A percentile compares a stretch with the other conserved stretches of the same genome.
Evolutionary conservation across 2,797 vertebrate species (phyloP).

Genomic region (Atherinosoma microstoma): DNA sequence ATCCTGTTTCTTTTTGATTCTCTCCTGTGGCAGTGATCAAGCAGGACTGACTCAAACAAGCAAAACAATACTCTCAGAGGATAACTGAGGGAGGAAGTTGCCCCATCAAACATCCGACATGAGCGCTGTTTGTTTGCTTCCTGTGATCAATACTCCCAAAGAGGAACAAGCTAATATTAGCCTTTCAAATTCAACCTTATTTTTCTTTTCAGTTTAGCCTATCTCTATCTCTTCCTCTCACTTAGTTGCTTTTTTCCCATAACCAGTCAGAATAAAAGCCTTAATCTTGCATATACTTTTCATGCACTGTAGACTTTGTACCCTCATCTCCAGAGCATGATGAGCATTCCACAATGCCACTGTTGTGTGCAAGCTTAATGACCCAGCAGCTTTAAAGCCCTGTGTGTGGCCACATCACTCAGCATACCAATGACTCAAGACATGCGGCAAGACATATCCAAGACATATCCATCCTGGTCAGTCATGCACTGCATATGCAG

Average conservation of each 20-base stretch:
- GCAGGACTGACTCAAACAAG: conserved; percentile 19
- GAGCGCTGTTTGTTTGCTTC: conserved; percentile 50
- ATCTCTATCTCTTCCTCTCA: neutral
- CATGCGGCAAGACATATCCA: conserved; percentile 21
- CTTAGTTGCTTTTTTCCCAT: neutral
- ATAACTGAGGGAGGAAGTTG: conserved; percentile 34
- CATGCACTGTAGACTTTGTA: conserved; percentile 18
- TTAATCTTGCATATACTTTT: conserved; percentile 22
- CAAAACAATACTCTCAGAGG: conserved; percentile 27
- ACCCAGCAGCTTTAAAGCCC: conserved; percentile 48
- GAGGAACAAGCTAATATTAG: conserved; percentile 25
- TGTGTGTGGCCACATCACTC: conserved; percentile 61
- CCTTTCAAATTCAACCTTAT: conserved; percentile 37
- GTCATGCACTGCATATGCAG: conserved; percentile 13
- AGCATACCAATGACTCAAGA: conserved; percentile 33
- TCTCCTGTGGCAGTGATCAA: conserved; percentile 44
- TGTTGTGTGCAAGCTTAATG: conserved; percentile 66
- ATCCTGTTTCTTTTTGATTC: conserved; percentile 32
- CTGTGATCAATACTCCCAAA: conserved; percentile 50
- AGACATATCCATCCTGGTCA: neutral
- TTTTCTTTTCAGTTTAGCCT: neutral
- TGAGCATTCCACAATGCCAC: conserved; percentile 59
- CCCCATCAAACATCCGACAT: conserved; percentile 27
- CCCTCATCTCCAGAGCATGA: conserved; percentile 43
- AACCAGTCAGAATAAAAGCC: neutral